Conservation (phyloP, 2,113 vertebrate genomes). For the Pelobates fuscus region DNA sequence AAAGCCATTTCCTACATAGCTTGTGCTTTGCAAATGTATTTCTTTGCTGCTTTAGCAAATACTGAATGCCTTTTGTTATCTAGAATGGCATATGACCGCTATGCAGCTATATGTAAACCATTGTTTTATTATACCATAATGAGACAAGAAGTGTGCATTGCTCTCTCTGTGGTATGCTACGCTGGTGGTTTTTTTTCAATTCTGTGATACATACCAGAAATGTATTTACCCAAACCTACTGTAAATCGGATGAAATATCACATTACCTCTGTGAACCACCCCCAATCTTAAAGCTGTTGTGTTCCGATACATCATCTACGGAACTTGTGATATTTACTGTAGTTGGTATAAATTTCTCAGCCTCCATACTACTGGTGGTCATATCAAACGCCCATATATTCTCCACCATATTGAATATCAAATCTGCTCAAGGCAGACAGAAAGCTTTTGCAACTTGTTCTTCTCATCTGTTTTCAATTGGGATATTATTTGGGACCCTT, state of each 20-base stretch:
- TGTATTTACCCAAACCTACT: not conserved
- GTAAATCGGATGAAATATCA: not conserved
- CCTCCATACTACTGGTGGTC: not conserved
- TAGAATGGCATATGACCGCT: not conserved
- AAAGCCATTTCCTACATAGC: not conserved
- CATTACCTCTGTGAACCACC: not conserved
- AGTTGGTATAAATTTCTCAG: not conserved
- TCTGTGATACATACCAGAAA: not conserved
- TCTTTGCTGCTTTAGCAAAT: not conserved
- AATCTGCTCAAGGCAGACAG: not conserved
- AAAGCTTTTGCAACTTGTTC: slow-evolving; percentile 1
- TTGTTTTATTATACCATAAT: not conserved
- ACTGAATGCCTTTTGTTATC: not conserved
- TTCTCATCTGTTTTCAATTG: not conserved
- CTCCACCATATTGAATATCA: not conserved
- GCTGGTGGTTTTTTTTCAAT: not conserved
- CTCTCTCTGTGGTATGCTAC: not conserved
- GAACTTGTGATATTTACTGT: not conserved
- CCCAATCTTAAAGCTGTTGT: not conserved
- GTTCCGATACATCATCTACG: not conserved
- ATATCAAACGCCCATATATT: not conserved
- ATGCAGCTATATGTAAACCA: not conserved
- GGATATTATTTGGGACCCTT: not conserved
- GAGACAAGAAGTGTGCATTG: not conserved
- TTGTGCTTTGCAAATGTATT: not conserved